Base-by-base conservation (phyloP, 2,797 vertebrate genomes). In the Valencia hispanica region DNA sequence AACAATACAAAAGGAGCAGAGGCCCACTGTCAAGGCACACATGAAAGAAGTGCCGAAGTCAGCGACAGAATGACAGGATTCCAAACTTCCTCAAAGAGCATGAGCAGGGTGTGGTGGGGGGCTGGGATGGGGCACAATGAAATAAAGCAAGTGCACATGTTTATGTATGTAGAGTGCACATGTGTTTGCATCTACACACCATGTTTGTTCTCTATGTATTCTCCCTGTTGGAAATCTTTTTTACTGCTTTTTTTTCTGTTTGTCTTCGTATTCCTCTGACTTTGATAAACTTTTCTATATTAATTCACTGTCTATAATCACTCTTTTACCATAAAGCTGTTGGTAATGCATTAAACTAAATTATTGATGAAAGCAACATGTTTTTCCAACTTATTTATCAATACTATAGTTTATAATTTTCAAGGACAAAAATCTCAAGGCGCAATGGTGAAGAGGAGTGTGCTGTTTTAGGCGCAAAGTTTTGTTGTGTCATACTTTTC, bases 401-500 rank as follows among this genome's bases (percentile, higher is more conserved):
- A 36, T 61, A 1, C 32, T 61, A 15, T 12, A 0, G 0, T 34
- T 63, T 22, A 36, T 63, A 8, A 36, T 63, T 32, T 4, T 63
- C 59, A 63, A 36, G 32, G 59, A 63, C 32, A 63, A 63, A n/a
- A 63, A 63, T 36, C 59, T 36, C 30, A 36, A 63, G 32, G 32
- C 22, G 18, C 20, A 63, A 61, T 7, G 30, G 15, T 34, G 17
- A 30, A 61, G 32, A 20, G 30, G 32, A 61, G 32, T 20, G 30
- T 65, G 5, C 4, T 11, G 61, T 39, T 36, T 22, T 39, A 18
- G 45, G 15, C 15, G 2, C 45, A 17, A 39, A 39, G 10, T 39
- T 94, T 95, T 90, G 96, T 96, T 97, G 97, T 96, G 97, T 97
- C 96, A 96, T 96, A 96, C 96, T 96, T 96, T 93, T 93, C 93